Evolutionary conservation across 2,113 vertebrate genomes (phyloP).

Genomic region (Otus sunia): DNA sequence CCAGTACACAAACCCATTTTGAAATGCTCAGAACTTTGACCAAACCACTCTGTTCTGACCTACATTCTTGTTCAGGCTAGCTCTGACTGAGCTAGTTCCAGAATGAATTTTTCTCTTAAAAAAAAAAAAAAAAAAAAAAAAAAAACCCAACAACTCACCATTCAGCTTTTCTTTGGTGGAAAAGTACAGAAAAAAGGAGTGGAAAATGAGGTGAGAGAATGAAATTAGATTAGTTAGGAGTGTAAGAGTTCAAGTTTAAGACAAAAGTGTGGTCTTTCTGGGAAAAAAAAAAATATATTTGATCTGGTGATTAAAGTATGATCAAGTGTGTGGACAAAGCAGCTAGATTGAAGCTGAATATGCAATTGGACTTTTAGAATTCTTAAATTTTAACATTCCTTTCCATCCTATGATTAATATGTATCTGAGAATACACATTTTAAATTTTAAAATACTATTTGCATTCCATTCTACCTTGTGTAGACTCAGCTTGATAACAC

Average conservation of each 20-base stretch:
- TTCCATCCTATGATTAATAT: not conserved
- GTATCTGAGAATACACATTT: not conserved
- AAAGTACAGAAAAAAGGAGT: not conserved
- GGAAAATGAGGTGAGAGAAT: not conserved
- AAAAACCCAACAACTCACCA: not conserved
- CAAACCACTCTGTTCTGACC: not conserved
- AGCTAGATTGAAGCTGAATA: not conserved
- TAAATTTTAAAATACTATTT: not conserved
- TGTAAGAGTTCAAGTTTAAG: not conserved
- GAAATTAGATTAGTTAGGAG: not conserved
- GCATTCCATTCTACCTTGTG: not conserved
- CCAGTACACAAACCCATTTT: not conserved
- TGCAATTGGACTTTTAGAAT: not conserved
- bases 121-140: not conserved
- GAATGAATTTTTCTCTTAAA: not conserved
- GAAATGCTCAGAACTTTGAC: not conserved
- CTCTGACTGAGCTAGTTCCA: not conserved
- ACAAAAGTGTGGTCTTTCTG: not conserved
- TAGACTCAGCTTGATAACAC: not conserved
- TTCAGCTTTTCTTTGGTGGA: not conserved
- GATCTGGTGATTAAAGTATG: not conserved
- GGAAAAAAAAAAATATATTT: not conserved
- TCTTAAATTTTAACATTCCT: not conserved
- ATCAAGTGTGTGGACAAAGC: not conserved
- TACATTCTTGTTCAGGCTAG: not conserved